Evolutionary conservation across 2,888 invertebrate species (phyloP), one percentile per base, ranked within the genome.

Genomic region (Pheosia tremula): DNA sequence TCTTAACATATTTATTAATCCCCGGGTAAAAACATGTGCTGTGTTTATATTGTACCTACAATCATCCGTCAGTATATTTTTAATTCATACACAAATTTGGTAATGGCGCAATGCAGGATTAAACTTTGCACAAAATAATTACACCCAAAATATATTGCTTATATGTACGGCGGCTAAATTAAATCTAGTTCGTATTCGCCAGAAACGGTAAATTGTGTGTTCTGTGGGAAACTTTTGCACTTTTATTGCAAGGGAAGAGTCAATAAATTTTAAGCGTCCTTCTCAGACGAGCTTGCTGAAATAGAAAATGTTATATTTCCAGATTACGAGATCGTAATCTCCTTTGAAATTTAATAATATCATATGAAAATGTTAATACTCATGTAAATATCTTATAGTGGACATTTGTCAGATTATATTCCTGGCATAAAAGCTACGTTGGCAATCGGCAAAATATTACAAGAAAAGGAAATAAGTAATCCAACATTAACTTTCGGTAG

Each of bases 331-430:
- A 86, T 84, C 83, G 81, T 88, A 88, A 89, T 87, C 84, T 84
- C 81, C 75, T 86, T 80, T 80, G 82, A 89, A 87, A 87, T 90
- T 87, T 87, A 85, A 88, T 88, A 87, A 86, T 78, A 81, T 81
- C 81, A 82, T 83, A 85, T 77, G 80, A 76, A 65, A 75, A 82
- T 73, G 72, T 82, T 8, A 6, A 9, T 50, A 24, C 60, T 43
- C 60, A 68, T 54, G 38, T 63, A 57, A 54, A 64, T 37, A 56
- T 38, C 50, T 38, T 64, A 62, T 62, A 55, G 56, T 55, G 50
- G 56, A 55, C 45, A 66, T 69, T 61, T 52, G 43, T 56, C 53
- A 60, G 59, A 50, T 60, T 13, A 38, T 50, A 65, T 56, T 36
- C 24, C 50, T 7, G 39, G 39, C 55, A 39, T 39, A 55, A 45